Base-by-base conservation (phyloP, 2,888 invertebrate species). In the Argyresthia albistria region DNA sequence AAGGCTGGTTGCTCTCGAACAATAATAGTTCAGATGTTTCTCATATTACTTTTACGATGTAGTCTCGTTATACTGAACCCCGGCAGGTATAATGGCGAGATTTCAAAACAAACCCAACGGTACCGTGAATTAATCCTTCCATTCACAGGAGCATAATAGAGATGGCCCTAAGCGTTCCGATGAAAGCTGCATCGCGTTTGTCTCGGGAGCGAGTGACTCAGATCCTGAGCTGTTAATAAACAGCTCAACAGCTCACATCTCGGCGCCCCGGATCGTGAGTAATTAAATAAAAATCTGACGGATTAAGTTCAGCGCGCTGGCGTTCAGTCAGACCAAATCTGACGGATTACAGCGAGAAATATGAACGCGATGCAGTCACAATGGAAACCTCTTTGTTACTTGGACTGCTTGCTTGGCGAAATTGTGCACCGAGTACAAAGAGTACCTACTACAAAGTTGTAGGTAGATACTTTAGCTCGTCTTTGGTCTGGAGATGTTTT, bases 221-320 rank as follows among this genome's bases (percentile, higher is more conserved):
- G 14, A 45, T 16, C 15, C 25, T 35, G 65, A 69, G 67, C 64
- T 63, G 63, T 64, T 63, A 56, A 66, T 68, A 66, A 65, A 63
- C 60, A 59, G 61, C 64, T 70, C 66, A 62, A 67, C 69, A 70
- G 68, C 65, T 70, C 60, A 61, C 58, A 49, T 15, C 37, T 49
- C 49, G 14, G 37, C 49, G 42, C 49, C 8, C 16, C 35, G n/a
- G n/a, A n/a, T 56, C 63, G 62, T 61, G 60, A 64, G 61, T 69
- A 73, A 76, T 77, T 74, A 75, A 70, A 76, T 69, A 70, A 73
- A 74, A 74, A 74, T 68, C 63, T 64, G 58, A 60, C 61, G 70
- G 71, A 76, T 77, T 73, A 73, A 63, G 62, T 59, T 62, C 58
- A 52, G 60, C 58, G 58, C 25, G 45, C 4, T 45, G 45, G 45